A percentile compares a stretch with the other conserved stretches of the same genome.
phyloP scores from a whole-genome alignment of 1,140 invertebrate species.

The Macrotrachela quadricornifera region DNA sequence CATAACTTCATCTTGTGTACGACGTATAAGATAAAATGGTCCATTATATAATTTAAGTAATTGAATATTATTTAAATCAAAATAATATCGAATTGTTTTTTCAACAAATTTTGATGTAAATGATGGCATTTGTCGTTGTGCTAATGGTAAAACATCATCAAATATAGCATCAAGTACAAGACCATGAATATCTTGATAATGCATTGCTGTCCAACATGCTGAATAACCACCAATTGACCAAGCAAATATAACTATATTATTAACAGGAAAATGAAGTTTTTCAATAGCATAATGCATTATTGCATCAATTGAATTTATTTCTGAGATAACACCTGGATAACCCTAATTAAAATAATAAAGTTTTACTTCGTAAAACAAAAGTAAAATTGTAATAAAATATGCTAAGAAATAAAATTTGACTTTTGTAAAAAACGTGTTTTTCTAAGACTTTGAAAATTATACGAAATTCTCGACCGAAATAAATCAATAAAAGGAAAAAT shows the following conservation, averaged over 20 bases:
- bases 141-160: slow-evolving; percentile 78
- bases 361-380: too few species aligned
- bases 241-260: slow-evolving; percentile 68
- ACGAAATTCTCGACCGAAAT: too few species aligned
- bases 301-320: slow-evolving; percentile 67
- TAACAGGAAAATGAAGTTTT: slow-evolving; percentile 49
- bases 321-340: slow-evolving; percentile 59
- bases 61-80: slow-evolving; percentile 55
- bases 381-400: too few species aligned
- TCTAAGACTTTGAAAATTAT: too few species aligned
- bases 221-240: slow-evolving; percentile 94
- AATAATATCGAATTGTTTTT: slow-evolving; percentile 49
- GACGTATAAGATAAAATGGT: slow-evolving; percentile 51
- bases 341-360: too few species aligned
- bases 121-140: slow-evolving; percentile 54
- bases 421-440: too few species aligned
- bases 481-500: too few species aligned
- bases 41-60: slow-evolving; percentile 42
- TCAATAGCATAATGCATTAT: slow-evolving; percentile 73
- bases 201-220: slow-evolving; percentile 64
- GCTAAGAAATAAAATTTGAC: too few species aligned
- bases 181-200: slow-evolving; percentile 62
- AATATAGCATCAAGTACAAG: slow-evolving; percentile 76
- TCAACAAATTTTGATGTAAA: slow-evolving; percentile 10
- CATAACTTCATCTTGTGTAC: slow-evolving; percentile 70